Base-by-base conservation (phyloP, 2,888 invertebrate species). In the Ophraella communa region DNA sequence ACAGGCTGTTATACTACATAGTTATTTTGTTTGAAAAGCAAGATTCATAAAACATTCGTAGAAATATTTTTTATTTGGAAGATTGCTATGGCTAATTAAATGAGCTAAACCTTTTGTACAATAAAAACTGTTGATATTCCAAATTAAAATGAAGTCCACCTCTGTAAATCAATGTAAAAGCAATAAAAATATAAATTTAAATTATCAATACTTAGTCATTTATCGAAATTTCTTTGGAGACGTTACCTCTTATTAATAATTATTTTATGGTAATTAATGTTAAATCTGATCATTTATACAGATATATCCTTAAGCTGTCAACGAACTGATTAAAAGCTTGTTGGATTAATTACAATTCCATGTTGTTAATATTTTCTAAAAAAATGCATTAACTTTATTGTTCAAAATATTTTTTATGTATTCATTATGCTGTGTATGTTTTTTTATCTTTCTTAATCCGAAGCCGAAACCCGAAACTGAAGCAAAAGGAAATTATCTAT, bases 231-330 rank as follows among this genome's bases (percentile, higher is more conserved):
- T 11, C 4, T 35, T 35, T 14, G 11, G 14, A 35, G n/a, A 27
- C 27, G 8, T 8, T 27, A 42, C 42, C 5, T 20, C 21, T n/a
- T 11, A 45, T 45, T 8, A 45, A 11, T 45, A 21, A 30, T 10
- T 30, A 27, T 27, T 20, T 45, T 20, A 45, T 45, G 10, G 21
- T 20, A 44, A 44, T 51, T 18, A 33, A 27, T 27, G 27, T 52
- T 30, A 30, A 27, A 10, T 7, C 17, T 14, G 23, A 49, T 23
- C 4, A 4, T 23, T 23, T 49, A n/a, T 14, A 14, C 7, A 24
- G n/a, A 24, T 27, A 51, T n/a, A 18, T 52, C 52, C 52, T 52
- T 33, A 52, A 52, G 52, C 52, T 52, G 52, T 52, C 52, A 30
- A 18, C 30, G 18, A 51, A 52, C 11, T 27, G 33, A 33, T 52